A percentile compares a stretch with the other conserved stretches of the same genome.
Conservation (phyloP, 2,797 vertebrate species). For the Acanthiza pusilla region DNA sequence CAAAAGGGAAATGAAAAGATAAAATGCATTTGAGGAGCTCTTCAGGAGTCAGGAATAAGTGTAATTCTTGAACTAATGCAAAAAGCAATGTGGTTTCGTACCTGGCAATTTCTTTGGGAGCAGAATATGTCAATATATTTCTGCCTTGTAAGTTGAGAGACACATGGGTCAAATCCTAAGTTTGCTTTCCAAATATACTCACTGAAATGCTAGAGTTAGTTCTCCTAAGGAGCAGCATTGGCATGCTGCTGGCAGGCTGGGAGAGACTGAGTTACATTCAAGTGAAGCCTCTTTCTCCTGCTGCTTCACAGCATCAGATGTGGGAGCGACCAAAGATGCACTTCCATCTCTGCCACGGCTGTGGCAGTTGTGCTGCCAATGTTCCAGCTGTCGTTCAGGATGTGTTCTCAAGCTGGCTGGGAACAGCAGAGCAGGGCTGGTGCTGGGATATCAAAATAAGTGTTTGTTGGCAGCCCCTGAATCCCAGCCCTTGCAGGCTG, state of each 20-base stretch:
- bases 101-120: background rate
- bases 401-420: slow-evolving; percentile 5
- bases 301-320: background rate
- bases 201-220: background rate
- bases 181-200: background rate
- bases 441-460: slow-evolving; percentile 32
- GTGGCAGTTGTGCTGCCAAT: background rate
- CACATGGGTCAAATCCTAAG: background rate
- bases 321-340: background rate
- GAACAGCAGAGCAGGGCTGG: background rate
- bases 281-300: background rate
- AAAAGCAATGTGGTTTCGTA: background rate
- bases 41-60: background rate
- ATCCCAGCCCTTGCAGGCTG: slow-evolving; percentile 41
- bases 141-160: background rate
- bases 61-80: background rate
- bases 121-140: background rate
- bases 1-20: background rate
- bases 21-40: background rate
- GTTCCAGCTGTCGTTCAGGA: background rate
- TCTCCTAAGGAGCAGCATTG: background rate
- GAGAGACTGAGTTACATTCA: background rate
- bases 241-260: background rate
- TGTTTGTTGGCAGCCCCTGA: slow-evolving; percentile 51
- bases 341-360: background rate